phyloP scores from a whole-genome alignment of 1,140 invertebrate genomes.

The Aradophagus sp. region DNA sequence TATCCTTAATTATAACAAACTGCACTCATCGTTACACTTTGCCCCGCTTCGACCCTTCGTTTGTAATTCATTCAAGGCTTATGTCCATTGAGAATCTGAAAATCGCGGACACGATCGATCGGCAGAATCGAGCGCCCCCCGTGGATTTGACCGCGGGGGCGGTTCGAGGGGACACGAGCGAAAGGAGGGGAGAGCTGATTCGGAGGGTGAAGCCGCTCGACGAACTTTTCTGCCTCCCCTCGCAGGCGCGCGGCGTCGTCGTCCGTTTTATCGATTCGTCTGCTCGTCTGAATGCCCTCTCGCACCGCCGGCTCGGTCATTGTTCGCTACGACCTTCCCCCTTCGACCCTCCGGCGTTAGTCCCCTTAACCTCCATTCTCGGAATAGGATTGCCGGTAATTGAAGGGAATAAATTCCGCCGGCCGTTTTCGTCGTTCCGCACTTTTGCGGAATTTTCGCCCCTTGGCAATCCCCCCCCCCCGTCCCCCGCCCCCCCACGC shows the following conservation, averaged over 20 bases:
- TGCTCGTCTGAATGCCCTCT: constrained; percentile 49
- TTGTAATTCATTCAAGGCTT: constrained; percentile 18
- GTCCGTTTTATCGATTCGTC: constrained; percentile 56
- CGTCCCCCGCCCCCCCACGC: too few relatives aligned
- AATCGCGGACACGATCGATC: constrained; percentile 15
- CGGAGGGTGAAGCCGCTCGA: constrained; percentile 23
- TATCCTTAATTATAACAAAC: too few relatives aligned
- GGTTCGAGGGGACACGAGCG: neutral
- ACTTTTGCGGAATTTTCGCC: constrained; percentile 26
- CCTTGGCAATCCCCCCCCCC: constrained; percentile 5
- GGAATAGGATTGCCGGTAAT: constrained; percentile 49
- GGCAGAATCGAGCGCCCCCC: constrained; percentile 13
- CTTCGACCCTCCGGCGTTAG: constrained; percentile 26
- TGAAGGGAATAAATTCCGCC: constrained; percentile 49
- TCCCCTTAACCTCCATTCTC: constrained; percentile 49
- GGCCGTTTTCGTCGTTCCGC: constrained; percentile 16
- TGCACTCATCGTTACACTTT: too few relatives aligned
- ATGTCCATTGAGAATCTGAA: constrained; percentile 24
- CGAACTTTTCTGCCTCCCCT: constrained; percentile 49
- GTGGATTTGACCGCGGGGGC: too few relatives aligned
- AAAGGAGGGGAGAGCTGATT: neutral
- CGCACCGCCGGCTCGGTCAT: constrained; percentile 45
- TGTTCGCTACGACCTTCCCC: constrained; percentile 50
- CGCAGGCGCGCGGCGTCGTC: constrained; percentile 16
- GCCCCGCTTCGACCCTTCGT: constrained; percentile 6